Percentiles rank a stretch among this genome's conserved stretches.
Conservation (phyloP, 2,888 invertebrate genomes). For the Archaeoteleia sp. region DNA sequence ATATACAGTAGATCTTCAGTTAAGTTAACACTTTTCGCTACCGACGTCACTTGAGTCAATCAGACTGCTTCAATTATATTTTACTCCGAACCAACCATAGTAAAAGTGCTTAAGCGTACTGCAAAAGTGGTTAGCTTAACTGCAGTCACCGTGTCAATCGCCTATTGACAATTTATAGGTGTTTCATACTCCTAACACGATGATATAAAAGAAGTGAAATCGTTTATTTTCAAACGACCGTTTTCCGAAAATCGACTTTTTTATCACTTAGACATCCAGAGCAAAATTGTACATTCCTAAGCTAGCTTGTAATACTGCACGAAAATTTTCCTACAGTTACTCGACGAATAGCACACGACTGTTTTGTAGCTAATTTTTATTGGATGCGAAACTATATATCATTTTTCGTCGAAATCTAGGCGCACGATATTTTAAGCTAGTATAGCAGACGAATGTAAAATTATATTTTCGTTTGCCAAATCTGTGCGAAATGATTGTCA, state of each 20-base stretch:
- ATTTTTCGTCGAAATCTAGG: slow-evolving; percentile 30
- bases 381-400: too few species aligned
- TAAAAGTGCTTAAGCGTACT: too few species aligned
- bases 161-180: slow-evolving; percentile 42
- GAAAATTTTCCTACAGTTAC: slow-evolving; percentile 61
- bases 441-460: too few species aligned
- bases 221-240: slow-evolving; percentile 53
- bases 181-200: slow-evolving; percentile 30
- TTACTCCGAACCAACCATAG: too few species aligned
- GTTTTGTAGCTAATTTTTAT: slow-evolving; percentile 60
- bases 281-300: slow-evolving; percentile 51
- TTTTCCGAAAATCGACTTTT: slow-evolving; percentile 51
- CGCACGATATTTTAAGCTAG: slow-evolving; percentile 47
- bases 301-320: slow-evolving; percentile 54
- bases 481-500: slow-evolving; percentile 1
- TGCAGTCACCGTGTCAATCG: slow-evolving; percentile 34
- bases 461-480: too few species aligned
- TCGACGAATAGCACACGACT: slow-evolving; percentile 55
- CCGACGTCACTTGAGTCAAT: too few species aligned
- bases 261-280: slow-evolving; percentile 40
- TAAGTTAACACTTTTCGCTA: too few species aligned
- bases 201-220: slow-evolving; percentile 27
- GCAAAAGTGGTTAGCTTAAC: slow-evolving; percentile 17
- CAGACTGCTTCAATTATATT: too few species aligned
- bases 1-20: too few species aligned